Base-by-base conservation (phyloP, 1,140 invertebrate genomes). In the Globodera rostochiensis region DNA sequence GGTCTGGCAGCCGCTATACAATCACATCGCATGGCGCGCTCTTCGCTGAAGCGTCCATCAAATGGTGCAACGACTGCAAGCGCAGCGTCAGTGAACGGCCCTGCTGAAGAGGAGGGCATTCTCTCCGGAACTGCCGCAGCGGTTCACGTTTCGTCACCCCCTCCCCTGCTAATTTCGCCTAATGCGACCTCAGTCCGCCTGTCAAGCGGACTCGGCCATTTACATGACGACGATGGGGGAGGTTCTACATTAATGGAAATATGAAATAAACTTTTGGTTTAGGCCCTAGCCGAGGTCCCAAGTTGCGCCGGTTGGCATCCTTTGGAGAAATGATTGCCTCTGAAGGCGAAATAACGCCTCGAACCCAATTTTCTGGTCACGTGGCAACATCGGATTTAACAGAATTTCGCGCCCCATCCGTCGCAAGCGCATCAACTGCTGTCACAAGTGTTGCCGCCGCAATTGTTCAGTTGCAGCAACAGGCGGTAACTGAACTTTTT, bases 231-330 rank as follows among this genome's bases (percentile, higher is more conserved):
- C n/a, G 69, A 71, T 9, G 11, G 25, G 1, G 69, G 25, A 71
- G 69, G 69, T 71, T 25, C 19, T 8, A 25, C 1, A 19, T 11
- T 71, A 13, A 71, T 21, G 9, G 19, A 71, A 71, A 71, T 7
- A 71, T 15, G 7, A 36, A 15, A 66, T n/a, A 67, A 36, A 46
- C 6, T 8, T 69, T 69, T 46, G 46, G n/a, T 64, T n/a, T 7
- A 78, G 76, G 76, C 13, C 25, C 76, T 19, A 78, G 76, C 69
- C 76, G 76, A 15, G 76, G 64, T 36, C 76, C 76, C 21, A 78
- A 78, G 11, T 50, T 78, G n/a, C 76, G 76, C 9, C 76, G 76
- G 6, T 36, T 78, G 47, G 46, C 70, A n/a, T 69, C 76, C 6
- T 78, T 78, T 47, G 76, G 66, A 25, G 76, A 78, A 15, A 46